phyloP scores from a whole-genome alignment of 1,140 invertebrate genomes.

The Solenopsis fugax region DNA sequence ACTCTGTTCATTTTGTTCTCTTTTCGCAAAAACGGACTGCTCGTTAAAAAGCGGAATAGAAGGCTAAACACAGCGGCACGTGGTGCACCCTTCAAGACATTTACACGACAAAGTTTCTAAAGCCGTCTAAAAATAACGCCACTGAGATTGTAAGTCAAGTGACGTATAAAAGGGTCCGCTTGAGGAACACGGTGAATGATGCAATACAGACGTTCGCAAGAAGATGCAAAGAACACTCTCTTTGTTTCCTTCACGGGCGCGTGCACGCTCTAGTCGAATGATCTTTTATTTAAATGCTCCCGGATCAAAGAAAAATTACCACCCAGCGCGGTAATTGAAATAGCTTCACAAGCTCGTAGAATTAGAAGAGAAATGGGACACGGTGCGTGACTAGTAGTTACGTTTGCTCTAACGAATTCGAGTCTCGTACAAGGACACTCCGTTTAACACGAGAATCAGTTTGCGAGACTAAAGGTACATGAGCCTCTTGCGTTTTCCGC shows the following conservation, averaged over 20 bases:
- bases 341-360: not conserved
- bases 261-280: conserved; percentile 31
- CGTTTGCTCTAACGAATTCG: conserved; percentile 22
- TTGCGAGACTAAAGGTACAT: not conserved
- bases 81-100: conserved; percentile 54
- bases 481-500: not conserved
- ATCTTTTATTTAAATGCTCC: conserved; percentile 62
- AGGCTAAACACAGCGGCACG: conserved; percentile 51
- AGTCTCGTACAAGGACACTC: not conserved
- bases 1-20: not conserved
- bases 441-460: conserved; percentile 16
- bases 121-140: conserved; percentile 75
- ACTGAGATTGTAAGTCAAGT: conserved; percentile 77
- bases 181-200: not conserved
- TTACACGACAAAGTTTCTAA: conserved; percentile 65
- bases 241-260: not conserved
- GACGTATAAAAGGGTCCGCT: conserved; percentile 68
- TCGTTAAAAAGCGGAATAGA: conserved; percentile 65
- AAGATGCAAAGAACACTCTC: conserved; percentile 39
- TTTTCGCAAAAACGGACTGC: conserved; percentile 36
- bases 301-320: conserved; percentile 55
- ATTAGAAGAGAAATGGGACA: conserved; percentile 45
- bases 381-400: not conserved
- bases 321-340: conserved; percentile 37
- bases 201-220: conserved; percentile 56